Conservation (phyloP, 2,113 vertebrate species). For the Hystrix cristata region DNA sequence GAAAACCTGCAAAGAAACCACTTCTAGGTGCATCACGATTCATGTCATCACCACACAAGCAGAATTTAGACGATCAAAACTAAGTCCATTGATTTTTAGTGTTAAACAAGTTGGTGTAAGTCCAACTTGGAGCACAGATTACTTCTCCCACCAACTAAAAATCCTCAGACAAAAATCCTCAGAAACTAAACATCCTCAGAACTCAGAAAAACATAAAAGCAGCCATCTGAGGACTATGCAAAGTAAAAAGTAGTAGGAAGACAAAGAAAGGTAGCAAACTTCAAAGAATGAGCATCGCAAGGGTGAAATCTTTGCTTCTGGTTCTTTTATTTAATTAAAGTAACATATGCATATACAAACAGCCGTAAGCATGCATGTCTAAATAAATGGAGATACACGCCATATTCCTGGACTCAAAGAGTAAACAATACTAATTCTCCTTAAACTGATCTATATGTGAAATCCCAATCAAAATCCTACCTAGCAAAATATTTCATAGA, state of each 20-base stretch:
- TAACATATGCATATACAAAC: neutral
- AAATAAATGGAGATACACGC: neutral
- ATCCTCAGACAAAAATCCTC: neutral
- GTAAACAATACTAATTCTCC: neutral
- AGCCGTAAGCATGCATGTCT: neutral
- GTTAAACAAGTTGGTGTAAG: neutral
- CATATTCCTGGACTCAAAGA: neutral
- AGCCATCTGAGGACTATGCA: neutral
- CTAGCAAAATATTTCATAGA: neutral
- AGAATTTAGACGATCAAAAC: neutral
- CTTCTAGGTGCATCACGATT: neutral
- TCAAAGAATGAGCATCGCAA: neutral
- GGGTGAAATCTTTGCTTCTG: neutral
- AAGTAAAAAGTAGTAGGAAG: neutral
- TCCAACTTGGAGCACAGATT: neutral
- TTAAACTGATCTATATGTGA: neutral
- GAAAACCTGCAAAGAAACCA: neutral
- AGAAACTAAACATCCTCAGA: neutral
- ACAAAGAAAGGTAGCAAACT: neutral
- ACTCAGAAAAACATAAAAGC: neutral
- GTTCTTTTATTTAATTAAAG: neutral
- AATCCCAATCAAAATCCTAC: neutral
- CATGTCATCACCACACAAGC: neutral
- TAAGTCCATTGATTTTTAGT: neutral
- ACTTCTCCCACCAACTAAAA: neutral